Base-by-base conservation (phyloP, 1,140 invertebrate genomes). In the Caerostris darwini region DNA sequence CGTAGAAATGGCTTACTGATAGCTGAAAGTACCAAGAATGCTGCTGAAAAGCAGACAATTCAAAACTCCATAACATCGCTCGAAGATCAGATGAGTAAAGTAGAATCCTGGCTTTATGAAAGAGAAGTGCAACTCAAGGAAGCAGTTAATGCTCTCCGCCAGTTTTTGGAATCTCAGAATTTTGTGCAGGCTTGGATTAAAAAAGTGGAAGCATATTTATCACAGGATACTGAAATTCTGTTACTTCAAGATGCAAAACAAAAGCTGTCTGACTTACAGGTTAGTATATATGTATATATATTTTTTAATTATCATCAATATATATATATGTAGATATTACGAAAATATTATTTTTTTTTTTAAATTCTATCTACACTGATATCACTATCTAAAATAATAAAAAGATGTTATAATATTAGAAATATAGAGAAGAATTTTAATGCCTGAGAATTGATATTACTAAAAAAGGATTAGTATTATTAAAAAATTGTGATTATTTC, bases 261-360 rank as follows among this genome's bases (percentile, higher is more conserved):
- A 95, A 98, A 97, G 96, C 96, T 99, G 87, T 98, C 98, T 95
- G 98, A 98, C 96, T 99, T 99, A 96, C 97, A 97, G 96, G 98
- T 99, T 97, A 88, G 87, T n/a, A 81, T 8, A 71, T 17, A 17
- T 77, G 19, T 64, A 56, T 85, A 5, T 88, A 1, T 61, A n/a
- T 88, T 8, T 64, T 3, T 57, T 17, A 58, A 12, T 12, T 14
- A 57, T 85, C 56, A 34, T n/a, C 71, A 5, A n/a, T 81, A 10
- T 81, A n/a, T 81, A 10, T 81, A 34, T 34, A 34, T 34, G 34
- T 34, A 34, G 0, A 34, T 34, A 34, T 34, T 34, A 34, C 34
- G 0, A 34, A 34, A 34, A 34, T 34, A 34, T 34, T 34, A 34
- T 34, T n/a, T n/a, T n/a, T n/a, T n/a, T n/a, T n/a, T 34, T 34